Conservation (phyloP, 1,140 invertebrate species). For the Philotrypesis tridentata region DNA sequence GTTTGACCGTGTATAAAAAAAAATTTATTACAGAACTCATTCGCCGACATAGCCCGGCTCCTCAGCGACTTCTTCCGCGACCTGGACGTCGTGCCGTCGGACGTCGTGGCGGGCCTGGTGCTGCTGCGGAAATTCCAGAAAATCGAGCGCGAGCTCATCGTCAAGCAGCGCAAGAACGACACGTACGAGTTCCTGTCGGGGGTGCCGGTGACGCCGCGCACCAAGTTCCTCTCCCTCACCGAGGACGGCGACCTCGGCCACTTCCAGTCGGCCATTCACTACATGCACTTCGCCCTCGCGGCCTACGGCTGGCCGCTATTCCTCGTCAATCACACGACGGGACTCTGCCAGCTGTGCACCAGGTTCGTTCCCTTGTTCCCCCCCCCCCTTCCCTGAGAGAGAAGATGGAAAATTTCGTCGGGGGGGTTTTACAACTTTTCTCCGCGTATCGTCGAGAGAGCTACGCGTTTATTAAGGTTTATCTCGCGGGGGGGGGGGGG, state of each 20-base stretch:
- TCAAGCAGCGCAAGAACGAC: slow-evolving; percentile 87
- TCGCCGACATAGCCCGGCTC: slow-evolving; percentile 89
- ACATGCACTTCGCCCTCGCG: slow-evolving; percentile 90
- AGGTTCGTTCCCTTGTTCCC: slow-evolving; percentile 72
- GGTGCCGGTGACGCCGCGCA: slow-evolving; percentile 87
- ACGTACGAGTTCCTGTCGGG: slow-evolving; percentile 94
- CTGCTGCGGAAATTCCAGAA: slow-evolving; percentile 89
- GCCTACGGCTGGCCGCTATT: slow-evolving; percentile 95
- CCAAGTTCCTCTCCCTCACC: slow-evolving; percentile 88
- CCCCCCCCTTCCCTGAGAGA: too few relatives aligned
- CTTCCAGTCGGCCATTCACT: slow-evolving; percentile 87
- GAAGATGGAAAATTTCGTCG: too few relatives aligned
- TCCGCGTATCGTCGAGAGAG: too few relatives aligned
- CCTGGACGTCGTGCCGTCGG: slow-evolving; percentile 93
- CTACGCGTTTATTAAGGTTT: too few relatives aligned
- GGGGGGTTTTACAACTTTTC: too few relatives aligned
- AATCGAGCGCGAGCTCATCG: slow-evolving; percentile 84
- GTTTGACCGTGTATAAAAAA: too few relatives aligned
- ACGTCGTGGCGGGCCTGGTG: slow-evolving; percentile 90
- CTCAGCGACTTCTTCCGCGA: slow-evolving; percentile 93
- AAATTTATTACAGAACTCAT: slow-evolving; percentile 79
- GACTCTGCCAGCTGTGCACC: slow-evolving; percentile 83
- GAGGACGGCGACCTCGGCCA: slow-evolving; percentile 84
- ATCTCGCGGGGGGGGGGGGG: too few relatives aligned
- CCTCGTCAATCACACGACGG: slow-evolving; percentile 83